Conservation (phyloP, 2,113 vertebrate species). For the Salvelinus fontinalis region DNA sequence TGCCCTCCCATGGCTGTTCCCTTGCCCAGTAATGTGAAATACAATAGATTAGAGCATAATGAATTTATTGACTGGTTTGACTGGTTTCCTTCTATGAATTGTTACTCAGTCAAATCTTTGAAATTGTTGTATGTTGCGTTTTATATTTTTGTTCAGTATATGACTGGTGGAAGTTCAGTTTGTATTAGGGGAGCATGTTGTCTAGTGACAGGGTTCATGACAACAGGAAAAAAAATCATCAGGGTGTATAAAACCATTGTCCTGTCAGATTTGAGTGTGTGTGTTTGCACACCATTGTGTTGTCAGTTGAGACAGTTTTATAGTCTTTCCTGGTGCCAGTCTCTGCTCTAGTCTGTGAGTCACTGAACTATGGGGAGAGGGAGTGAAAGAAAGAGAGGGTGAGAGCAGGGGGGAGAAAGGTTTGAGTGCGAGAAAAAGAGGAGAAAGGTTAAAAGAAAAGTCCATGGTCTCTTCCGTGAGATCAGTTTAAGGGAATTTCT, state of each 20-base stretch:
- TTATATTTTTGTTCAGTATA: background rate
- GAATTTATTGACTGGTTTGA: too few relatives aligned
- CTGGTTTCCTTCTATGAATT: too few relatives aligned
- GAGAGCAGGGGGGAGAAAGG: background rate
- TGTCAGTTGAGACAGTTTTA: slow-evolving; percentile 48
- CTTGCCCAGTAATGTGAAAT: too few relatives aligned
- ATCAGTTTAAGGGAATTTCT: slow-evolving; percentile 8
- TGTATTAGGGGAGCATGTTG: background rate
- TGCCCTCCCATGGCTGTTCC: too few relatives aligned
- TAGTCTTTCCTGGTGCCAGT: slow-evolving; percentile 12
- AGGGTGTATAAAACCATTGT: slow-evolving; percentile 43
- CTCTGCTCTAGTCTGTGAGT: slow-evolving; percentile 27
- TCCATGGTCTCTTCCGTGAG: slow-evolving; percentile 1
- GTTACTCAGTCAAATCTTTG: too few relatives aligned
- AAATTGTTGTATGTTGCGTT: too few relatives aligned
- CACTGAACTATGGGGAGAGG: background rate
- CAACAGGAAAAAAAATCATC: slow-evolving; percentile 54
- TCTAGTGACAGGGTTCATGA: slow-evolving; percentile 14
- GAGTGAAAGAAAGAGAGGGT: background rate
- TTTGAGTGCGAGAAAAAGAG: slow-evolving; percentile 25
- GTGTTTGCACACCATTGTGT: too few relatives aligned
- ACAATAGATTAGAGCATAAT: too few relatives aligned
- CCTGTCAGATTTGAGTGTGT: slow-evolving; percentile 48
- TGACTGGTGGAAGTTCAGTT: slow-evolving; percentile 35
- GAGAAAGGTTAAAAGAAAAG: background rate